A percentile compares a stretch with the other conserved stretches of the same genome.
These are phyloP conservation scores for Scalopus aquaticus DNA, from an alignment of 2,113 vertebrate genomes.

Conservation along the genomic window DNA sequence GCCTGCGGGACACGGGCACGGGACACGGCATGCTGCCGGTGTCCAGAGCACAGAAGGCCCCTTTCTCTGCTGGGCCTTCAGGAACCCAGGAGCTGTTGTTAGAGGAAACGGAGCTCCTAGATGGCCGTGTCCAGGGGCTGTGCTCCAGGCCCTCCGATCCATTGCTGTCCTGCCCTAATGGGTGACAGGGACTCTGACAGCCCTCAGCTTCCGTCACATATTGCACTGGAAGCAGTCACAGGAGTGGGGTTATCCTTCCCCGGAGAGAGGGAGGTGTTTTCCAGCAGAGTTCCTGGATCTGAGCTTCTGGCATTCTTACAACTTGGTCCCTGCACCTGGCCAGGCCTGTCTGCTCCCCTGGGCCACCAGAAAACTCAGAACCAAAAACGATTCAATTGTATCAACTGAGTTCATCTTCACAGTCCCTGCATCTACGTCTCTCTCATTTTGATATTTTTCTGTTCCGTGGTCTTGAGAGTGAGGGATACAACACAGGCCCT, in stretches of 20 bases:
- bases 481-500: background rate
- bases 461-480: background rate
- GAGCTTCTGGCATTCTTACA: background rate
- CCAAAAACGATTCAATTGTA: background rate
- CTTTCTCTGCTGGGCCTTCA: background rate
- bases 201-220: background rate
- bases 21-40: background rate
- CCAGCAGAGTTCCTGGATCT: background rate
- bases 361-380: background rate
- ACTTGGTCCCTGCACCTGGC: background rate
- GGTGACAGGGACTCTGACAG: no score
- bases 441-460: background rate
- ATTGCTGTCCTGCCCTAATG: background rate
- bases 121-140: background rate
- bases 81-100: background rate
- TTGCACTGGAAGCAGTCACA: background rate
- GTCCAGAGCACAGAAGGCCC: background rate
- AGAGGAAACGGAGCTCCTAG: background rate
- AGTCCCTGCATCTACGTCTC: background rate
- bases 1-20: background rate
- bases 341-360: background rate
- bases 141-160: background rate
- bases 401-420: background rate
- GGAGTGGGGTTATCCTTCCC: background rate
- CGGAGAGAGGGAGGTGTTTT: background rate